A percentile compares a stretch with the other conserved stretches of the same genome.
Conservation (phyloP, 2,113 vertebrate species). For the Phylloscopus trochiloides region DNA sequence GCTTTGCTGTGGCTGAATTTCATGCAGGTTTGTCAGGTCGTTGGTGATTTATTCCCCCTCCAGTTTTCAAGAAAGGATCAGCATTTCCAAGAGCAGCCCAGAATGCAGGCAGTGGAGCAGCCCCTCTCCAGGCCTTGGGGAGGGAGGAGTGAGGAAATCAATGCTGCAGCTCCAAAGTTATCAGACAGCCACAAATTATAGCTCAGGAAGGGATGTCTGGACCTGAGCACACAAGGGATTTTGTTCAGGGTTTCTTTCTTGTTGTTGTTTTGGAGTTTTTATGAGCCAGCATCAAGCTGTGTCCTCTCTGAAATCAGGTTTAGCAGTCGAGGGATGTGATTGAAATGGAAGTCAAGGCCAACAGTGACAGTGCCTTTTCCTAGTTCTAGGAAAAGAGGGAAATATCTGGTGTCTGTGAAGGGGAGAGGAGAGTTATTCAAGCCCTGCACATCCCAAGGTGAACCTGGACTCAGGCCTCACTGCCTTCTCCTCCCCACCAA, state of each 20-base stretch:
- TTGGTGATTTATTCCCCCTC: background rate
- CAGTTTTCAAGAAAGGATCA: background rate
- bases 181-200: constrained; percentile 35
- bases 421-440: background rate
- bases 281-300: background rate
- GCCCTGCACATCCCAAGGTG: background rate
- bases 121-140: background rate
- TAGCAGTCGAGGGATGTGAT: background rate
- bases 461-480: background rate
- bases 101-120: background rate
- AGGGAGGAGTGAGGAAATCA: background rate
- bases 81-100: background rate
- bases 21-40: background rate
- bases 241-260: background rate
- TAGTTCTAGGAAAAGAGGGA: background rate
- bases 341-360: background rate
- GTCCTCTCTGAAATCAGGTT: background rate
- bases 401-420: background rate
- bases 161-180: background rate
- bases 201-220: background rate
- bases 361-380: background rate
- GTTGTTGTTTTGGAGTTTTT: background rate
- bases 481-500: background rate
- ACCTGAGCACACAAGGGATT: background rate
- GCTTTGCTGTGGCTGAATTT: background rate